Evolutionary conservation across 2,888 invertebrate species (phyloP), one percentile per base, ranked within the genome.

Genomic region (Lacanobia wlatinum): DNA sequence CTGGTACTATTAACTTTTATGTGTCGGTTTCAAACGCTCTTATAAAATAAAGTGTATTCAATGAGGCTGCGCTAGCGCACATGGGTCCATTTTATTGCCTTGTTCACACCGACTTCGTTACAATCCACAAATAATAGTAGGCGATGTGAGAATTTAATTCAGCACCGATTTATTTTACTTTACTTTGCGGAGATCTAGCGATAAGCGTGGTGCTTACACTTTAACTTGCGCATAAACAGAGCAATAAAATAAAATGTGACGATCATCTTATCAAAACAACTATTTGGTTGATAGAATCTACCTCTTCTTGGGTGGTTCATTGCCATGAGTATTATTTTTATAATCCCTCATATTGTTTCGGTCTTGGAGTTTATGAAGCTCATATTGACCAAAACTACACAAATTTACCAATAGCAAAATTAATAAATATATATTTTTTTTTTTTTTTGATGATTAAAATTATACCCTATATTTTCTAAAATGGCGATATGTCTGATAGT

Each of bases 1-100:
- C 66, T 67, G 66, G 84, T 53, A 56, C 79, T 62, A 82, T 84
- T 53, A 74, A 78, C 0, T 74, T 82, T 84, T 64, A 78, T 78
- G 63, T 63, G 48, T 70, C 60, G 60, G 61, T 64, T 69, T 72
- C 79, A 75, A 82, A 71, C 62, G 61, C 46, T 70, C 65, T 66
- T 70, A 75, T 61, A 70, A 68, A 73, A 67, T 70, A 69, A 69
- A 81, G 68, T 58, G 71, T 69, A 74, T 53, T 55, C 66, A 70
- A 50, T 59, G 46, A 68, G 52, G 21, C 53, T 40, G 66, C 65
- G 50, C 28, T 28, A 68, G 76, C 63, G 75, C 69, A 76, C 28
- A 50, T 28, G 23, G 40, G 21, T 14, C 14, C 60, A 76, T 81
- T 82, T 84, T 74, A 82, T 84, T 65, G 59, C 68, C 56, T 64